Base-by-base conservation (phyloP, 2,113 vertebrate genomes). In the Perca fluviatilis region DNA sequence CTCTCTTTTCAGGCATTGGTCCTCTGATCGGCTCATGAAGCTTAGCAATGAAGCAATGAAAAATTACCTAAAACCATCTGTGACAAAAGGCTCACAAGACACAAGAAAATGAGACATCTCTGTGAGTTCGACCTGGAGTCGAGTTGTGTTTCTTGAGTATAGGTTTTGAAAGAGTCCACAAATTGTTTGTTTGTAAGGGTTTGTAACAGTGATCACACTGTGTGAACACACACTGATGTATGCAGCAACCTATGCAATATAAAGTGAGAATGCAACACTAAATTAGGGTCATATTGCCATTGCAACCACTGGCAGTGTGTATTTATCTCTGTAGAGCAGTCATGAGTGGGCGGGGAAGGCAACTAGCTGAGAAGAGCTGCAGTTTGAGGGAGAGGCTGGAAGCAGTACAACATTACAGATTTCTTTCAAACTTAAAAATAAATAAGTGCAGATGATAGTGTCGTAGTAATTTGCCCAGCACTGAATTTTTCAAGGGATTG, bases 321-420 rank as follows among this genome's bases (percentile, higher is more conserved):
- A 30, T 83, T 79, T 83, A 60, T 71, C 47, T 69, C 51, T 61
- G 50, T 30, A 43, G 56, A 82, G 64, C 43, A 64, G n/a, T 61
- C 50, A 63, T 53, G 65, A 85, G 80, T 81, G 74, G 77, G 65
- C 4, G 13, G 61, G 15, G 51, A 43, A 47, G 15, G 40, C 6
- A 74, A 27, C 43, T 2, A 33, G 50, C 49, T 11, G 2, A 30
- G 51, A 79, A 64, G 73, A 82, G 69, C 57, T 16, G 47, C 47
- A 30, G 43, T 69, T 54, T 9, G 25, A 46, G 61, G 1, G 13
- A 36, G 47, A 83, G 30, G 50, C n/a, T 74, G 5, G 53, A 67
- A 30, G 71, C 62, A 18, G 40, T n/a, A 40, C 51, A 58, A 49
- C 74, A 51, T 6, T 8, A 49, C 62, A 53, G 23, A 73, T 62